Evolutionary conservation across 2,888 invertebrate species (phyloP), one percentile per base, ranked within the genome.

Genomic region (Eupithecia vulgata): DNA sequence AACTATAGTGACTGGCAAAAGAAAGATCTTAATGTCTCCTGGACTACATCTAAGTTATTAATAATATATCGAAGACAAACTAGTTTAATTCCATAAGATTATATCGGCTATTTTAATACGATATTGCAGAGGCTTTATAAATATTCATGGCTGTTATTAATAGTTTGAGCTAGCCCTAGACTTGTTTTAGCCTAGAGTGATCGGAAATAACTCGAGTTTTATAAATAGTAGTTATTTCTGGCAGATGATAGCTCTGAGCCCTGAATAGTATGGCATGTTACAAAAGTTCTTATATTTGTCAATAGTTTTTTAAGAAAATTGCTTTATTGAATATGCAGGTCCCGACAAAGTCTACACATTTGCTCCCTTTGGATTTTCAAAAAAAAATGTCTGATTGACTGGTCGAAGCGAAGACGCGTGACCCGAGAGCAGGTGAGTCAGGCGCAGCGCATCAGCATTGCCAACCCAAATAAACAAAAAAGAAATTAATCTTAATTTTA

Each of bases 121-220:
- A 72, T 68, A 75, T 68, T 75, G 75, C 72, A 66, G 71, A 68
- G 37, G 70, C 70, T 70, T 65, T 67, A 72, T 75, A 72, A 72
- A 75, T 75, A 75, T 75, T 75, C 71, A 76, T 76, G 57, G 57
- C 57, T 25, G 71, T 70, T 76, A 76, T 76, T 73, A 73, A 76
- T 76, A 76, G 73, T 69, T 61, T 69, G 59, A 73, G 76, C 76
- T 76, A 76, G 66, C 71, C 71, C 71, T 61, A 70, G 71, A 25
- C 70, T 52, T 48, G 61, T 57, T 59, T 72, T 57, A 68, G 64
- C 42, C 68, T 68, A 72, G 57, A 57, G 71, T 35, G 71, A 75
- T 75, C 25, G 25, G 42, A 71, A 67, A 72, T 75, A 70, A 45
- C 68, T 35, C 45, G 48, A 66, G 71, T 71, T 71, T 68, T 68